These are phyloP conservation scores for Manis crassicaudata DNA, from an alignment of 2,797 vertebrate species.

Conservation along the genomic window DNA sequence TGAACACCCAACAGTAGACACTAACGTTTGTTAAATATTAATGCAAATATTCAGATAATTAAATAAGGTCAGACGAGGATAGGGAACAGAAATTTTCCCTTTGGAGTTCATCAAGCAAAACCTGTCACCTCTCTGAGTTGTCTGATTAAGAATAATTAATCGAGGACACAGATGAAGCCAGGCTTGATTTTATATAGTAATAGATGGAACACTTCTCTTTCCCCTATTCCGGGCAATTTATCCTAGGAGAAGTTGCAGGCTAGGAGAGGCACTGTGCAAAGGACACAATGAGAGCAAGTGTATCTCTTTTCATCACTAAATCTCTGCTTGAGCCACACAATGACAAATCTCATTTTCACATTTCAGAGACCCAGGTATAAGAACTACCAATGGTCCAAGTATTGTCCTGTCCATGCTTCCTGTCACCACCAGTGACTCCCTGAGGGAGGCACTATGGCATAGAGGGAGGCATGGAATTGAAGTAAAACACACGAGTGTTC, in stretches of 20 bases:
- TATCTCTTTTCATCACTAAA: not conserved
- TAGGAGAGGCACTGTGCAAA: not conserved
- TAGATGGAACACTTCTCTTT: not conserved
- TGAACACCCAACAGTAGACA: not conserved
- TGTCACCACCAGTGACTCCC: not conserved
- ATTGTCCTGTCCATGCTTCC: not conserved
- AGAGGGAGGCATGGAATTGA: not conserved
- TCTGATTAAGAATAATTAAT: not conserved
- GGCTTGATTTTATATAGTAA: not conserved
- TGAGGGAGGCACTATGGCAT: not conserved
- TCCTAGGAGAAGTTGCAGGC: not conserved
- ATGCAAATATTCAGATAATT: conserved; percentile 48
- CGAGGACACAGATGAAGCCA: conserved; percentile 21
- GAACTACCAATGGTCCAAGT: not conserved
- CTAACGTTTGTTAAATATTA: conserved; percentile 46
- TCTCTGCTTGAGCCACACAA: not conserved
- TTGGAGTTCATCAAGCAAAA: not conserved
- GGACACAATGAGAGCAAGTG: not conserved
- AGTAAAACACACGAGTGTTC: not conserved
- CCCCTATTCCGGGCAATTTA: not conserved
- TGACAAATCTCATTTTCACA: not conserved
- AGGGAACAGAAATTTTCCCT: conserved; percentile 45
- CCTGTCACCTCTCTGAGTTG: not conserved
- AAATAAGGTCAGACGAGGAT: conserved; percentile 19
- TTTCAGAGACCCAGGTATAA: not conserved